A percentile compares a stretch with the other conserved stretches of the same genome.
These are phyloP conservation scores for Mactromeris polynyma DNA, from an alignment of 2,888 invertebrate species.

Conservation along the genomic window DNA sequence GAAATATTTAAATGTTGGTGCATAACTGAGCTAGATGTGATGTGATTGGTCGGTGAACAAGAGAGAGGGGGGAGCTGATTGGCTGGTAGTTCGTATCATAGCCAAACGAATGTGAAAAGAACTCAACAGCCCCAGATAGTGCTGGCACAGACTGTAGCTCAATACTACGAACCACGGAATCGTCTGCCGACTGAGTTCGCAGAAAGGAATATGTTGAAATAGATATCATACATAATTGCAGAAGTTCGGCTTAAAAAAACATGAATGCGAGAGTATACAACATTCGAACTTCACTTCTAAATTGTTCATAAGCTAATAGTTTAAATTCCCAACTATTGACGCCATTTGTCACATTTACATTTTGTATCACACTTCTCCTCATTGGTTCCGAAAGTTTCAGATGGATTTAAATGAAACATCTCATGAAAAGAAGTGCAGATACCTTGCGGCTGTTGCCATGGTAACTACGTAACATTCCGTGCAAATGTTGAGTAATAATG, in stretches of 20 bases:
- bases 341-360: too few species aligned
- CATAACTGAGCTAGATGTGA: neutral
- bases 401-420: too few species aligned
- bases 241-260: too few species aligned
- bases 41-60: neutral
- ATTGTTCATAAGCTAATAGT: too few species aligned
- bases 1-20: neutral
- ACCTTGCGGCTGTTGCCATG: neutral
- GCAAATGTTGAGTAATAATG: neutral
- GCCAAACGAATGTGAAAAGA: neutral
- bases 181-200: neutral
- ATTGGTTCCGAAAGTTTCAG: too few species aligned
- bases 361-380: too few species aligned
- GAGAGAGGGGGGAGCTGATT: neutral
- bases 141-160: neutral
- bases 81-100: neutral
- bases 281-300: too few species aligned
- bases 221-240: too few species aligned
- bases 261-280: too few species aligned
- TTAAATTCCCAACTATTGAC: too few species aligned
- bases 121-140: neutral
- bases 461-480: neutral
- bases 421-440: too few species aligned
- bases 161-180: neutral
- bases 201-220: too few species aligned